Percentiles rank a stretch among this genome's conserved stretches.
phyloP scores from a whole-genome alignment of 2,113 vertebrate species.

The Charina bottae region DNA sequence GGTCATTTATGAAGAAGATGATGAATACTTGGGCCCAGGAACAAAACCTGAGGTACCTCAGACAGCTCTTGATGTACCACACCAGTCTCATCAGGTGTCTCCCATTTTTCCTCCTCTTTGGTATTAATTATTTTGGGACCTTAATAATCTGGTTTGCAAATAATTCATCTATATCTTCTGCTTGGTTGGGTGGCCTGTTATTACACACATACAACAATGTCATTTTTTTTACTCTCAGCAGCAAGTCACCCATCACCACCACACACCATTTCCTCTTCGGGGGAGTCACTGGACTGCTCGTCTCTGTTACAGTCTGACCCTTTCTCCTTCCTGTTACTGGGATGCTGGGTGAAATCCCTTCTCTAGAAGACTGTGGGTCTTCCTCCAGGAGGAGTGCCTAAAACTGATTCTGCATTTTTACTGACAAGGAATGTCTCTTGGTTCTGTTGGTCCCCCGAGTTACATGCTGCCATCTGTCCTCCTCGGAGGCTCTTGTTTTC shows the following conservation, averaged over 20 bases:
- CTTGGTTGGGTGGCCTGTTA: too few species aligned
- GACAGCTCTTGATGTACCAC: too few species aligned
- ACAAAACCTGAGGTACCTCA: too few species aligned
- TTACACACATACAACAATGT: too few species aligned
- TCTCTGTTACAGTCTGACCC: background rate
- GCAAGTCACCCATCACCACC: background rate
- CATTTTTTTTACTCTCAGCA: background rate
- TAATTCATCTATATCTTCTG: too few species aligned
- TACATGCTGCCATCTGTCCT: background rate
- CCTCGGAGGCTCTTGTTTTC: background rate
- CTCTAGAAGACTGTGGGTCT: background rate
- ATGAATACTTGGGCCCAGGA: too few species aligned
- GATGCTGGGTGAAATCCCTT: background rate
- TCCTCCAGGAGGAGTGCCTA: background rate
- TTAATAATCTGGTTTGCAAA: too few species aligned
- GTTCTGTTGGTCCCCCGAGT: background rate
- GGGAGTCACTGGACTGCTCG: background rate
- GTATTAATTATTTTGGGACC: too few species aligned
- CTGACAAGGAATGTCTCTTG: background rate
- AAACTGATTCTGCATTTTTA: background rate
- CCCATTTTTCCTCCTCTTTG: too few species aligned
- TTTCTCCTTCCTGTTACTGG: background rate
- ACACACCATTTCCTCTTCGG: background rate
- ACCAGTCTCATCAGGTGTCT: too few species aligned
- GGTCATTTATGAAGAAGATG: too few species aligned